Base-by-base conservation (phyloP, 2,888 invertebrate species). In the Coremacera marginata region DNA sequence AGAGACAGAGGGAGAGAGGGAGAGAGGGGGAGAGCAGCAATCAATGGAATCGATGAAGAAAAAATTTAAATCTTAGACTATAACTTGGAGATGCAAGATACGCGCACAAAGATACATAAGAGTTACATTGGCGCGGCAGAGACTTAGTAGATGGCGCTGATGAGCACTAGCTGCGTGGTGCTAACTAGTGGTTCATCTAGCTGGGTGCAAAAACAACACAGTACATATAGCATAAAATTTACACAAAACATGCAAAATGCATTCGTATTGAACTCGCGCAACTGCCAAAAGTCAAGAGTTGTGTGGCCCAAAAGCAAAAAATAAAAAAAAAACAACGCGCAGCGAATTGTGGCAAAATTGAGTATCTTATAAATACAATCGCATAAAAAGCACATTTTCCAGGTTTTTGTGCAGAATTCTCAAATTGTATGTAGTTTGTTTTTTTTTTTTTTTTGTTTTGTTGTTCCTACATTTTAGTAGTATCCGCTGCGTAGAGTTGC, bases 201-300 rank as follows among this genome's bases (percentile, higher is more conserved):
- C 25, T 60, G 22, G 3, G 8, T 19, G 57, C 3, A 22, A 22
- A 27, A 25, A 60, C 19, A 27, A 60, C 1, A 22, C 2, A 19
- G 14, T 19, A 27, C n/a, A 27, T 31, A 14, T 19, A 37, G 57
- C 37, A 55, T 34, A 31, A 57, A 71, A 71, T 71, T 71, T 71
- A 57, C 71, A 71, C 71, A 37, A 31, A 71, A 71, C 71, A 71
- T 71, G 71, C 57, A 71, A 71, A 71, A 57, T 71, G 57, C 71
- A 71, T 71, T 71, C 71, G 71, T 9, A 37, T 34, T 19, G 71
- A 55, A 57, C 57, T 19, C 34, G 70, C 70, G 37, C 57, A 37
- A 37, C 37, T 31, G 51, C 22, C n/a, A 44, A 71, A 55, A 71
- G 57, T 71, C 71, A 37, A 71, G 37, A 37, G 70, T 31, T 55